Percentiles rank a stretch among this genome's conserved stretches.
phyloP scores from a whole-genome alignment of 2,113 vertebrate species.

The Phasianus colchicus region DNA sequence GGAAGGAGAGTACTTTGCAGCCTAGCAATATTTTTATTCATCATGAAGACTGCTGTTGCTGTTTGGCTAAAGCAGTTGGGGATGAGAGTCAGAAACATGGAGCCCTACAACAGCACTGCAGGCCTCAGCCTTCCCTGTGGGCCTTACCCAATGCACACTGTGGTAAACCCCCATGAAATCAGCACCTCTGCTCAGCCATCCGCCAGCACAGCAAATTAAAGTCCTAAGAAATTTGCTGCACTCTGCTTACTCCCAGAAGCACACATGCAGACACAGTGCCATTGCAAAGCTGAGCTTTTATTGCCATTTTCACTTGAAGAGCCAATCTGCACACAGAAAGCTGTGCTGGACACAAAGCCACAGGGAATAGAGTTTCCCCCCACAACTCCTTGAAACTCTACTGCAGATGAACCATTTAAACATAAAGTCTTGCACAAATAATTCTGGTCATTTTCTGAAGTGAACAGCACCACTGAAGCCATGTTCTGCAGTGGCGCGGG shows the following conservation, averaged over 20 bases:
- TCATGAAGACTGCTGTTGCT: background rate
- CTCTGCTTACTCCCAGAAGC: background rate
- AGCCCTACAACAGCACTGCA: rapidly evolving
- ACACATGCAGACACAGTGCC: background rate
- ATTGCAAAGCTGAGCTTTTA: background rate
- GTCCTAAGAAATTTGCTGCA: background rate
- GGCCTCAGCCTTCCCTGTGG: background rate
- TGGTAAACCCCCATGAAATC: background rate
- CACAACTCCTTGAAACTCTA: background rate
- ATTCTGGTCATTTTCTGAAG: background rate
- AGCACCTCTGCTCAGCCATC: background rate
- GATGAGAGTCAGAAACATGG: rapidly evolving
- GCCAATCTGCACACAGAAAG: background rate
- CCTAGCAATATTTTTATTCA: background rate
- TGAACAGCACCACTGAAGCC: background rate
- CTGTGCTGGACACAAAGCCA: background rate
- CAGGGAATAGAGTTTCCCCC: background rate
- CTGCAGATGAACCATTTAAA: background rate
- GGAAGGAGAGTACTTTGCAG: background rate
- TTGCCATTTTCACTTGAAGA: background rate
- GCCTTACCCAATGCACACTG: background rate
- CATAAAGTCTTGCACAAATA: background rate
- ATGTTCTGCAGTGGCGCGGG: background rate
- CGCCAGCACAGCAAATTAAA: background rate
- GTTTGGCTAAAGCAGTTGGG: background rate